A percentile compares a stretch with the other conserved stretches of the same genome.
Evolutionary conservation across 2,888 invertebrate species (phyloP).

Genomic region (Cybosia mesomella): DNA sequence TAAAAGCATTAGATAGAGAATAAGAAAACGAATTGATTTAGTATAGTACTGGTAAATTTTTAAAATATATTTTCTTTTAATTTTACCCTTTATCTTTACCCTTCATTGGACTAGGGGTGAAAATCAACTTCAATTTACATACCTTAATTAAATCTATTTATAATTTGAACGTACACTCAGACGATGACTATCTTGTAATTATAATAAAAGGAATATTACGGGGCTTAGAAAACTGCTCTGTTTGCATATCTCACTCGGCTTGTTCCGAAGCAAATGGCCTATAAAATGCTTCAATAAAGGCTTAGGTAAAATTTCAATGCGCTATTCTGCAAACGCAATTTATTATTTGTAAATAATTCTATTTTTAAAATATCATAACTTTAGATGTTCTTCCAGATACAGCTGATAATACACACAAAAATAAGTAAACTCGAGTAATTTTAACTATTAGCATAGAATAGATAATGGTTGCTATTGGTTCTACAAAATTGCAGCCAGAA

Average conservation of each 20-base stretch:
- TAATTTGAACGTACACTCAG: conserved; percentile 27
- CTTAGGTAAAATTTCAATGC: conserved; percentile 45
- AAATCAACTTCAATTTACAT: conserved; percentile 5
- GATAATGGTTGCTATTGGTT: too few species aligned
- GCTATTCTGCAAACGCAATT: conserved; percentile 45
- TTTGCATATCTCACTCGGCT: conserved; percentile 71
- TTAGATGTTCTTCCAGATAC: too few species aligned
- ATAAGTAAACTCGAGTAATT: too few species aligned
- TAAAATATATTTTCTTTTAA: too few species aligned
- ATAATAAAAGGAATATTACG: conserved; percentile 59
- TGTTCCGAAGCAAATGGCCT: conserved; percentile 64
- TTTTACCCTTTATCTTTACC: not conserved
- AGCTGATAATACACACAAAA: too few species aligned
- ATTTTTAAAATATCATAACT: not conserved
- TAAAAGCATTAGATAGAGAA: too few species aligned
- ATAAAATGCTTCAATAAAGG: conserved; percentile 70
- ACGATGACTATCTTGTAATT: conserved; percentile 54
- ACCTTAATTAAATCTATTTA: conserved; percentile 28
- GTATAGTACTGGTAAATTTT: too few species aligned
- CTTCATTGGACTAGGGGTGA: not conserved
- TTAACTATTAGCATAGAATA: too few species aligned
- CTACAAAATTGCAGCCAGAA: too few species aligned
- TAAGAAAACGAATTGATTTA: too few species aligned
- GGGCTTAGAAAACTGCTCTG: conserved; percentile 58
- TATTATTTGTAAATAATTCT: not conserved